Percentiles rank a stretch among this genome's conserved stretches.
These are phyloP conservation scores for Eurytoma californica DNA, from an alignment of 2,888 invertebrate genomes.

Conservation along the genomic window DNA sequence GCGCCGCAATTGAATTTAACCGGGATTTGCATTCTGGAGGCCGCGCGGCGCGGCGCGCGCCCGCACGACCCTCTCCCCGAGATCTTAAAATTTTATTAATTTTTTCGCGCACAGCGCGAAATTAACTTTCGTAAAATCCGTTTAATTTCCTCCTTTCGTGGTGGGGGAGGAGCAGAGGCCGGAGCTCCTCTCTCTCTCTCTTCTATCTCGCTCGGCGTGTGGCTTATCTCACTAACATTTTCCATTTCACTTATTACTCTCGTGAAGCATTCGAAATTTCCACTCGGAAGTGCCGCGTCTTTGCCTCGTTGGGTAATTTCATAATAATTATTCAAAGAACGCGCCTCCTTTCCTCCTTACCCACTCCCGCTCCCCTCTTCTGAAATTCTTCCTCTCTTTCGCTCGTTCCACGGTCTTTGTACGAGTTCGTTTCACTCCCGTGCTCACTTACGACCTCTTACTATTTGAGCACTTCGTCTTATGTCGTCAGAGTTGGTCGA, in stretches of 20 bases:
- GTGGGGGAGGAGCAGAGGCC: no score
- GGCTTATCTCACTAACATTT: constrained; percentile 30
- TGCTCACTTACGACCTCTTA: background rate
- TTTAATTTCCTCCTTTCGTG: no score
- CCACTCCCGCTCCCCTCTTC: constrained; percentile 4
- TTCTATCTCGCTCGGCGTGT: background rate
- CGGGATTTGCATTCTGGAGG: no score
- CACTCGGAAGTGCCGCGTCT: constrained; percentile 4
- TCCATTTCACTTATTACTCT: constrained; percentile 45
- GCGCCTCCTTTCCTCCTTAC: background rate
- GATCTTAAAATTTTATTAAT: constrained; percentile 15
- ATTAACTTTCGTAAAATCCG: no score
- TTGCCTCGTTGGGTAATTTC: constrained; percentile 35
- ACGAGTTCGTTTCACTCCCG: background rate
- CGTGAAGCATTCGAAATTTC: constrained; percentile 34
- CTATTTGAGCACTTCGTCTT: constrained; percentile 30
- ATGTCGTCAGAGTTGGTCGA: constrained; percentile 11
- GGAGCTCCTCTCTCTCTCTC: background rate
- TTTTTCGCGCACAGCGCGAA: background rate
- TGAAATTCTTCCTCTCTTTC: background rate
- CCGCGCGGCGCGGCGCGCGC: no score
- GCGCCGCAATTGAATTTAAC: no score
- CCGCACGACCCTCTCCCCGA: background rate
- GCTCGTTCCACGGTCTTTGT: constrained; percentile 6
- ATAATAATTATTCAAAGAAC: constrained; percentile 56